Evolutionary conservation across 1,140 invertebrate species (phyloP).

Genomic region (Bombyx mandarina): DNA sequence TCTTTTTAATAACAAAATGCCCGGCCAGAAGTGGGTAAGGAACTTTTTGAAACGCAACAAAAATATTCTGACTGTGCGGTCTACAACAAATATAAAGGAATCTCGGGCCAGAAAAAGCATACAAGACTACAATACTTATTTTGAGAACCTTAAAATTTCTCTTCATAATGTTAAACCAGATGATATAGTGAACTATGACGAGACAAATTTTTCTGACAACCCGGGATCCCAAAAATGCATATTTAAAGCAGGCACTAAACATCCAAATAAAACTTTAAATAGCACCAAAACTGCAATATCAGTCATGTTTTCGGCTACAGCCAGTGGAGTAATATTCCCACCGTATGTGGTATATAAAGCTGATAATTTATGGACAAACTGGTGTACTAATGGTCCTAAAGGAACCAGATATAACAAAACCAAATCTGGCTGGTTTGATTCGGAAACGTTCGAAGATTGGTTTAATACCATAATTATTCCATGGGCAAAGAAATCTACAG

Average conservation of each 20-base stretch:
- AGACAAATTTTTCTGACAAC: constrained; percentile 5
- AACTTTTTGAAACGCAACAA: constrained; percentile 6
- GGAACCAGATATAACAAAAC: constrained; percentile 5
- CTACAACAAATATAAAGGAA: constrained; percentile 2
- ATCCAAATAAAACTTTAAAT: constrained; percentile 6
- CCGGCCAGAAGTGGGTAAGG: constrained; percentile 1
- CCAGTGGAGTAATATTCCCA: constrained; percentile 2
- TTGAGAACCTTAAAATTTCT: neutral
- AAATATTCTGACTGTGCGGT: constrained; percentile 2
- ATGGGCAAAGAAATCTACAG: constrained; percentile 1
- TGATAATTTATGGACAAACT: constrained; percentile 5
- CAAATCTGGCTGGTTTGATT: constrained; percentile 3
- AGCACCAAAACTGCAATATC: constrained; percentile 3
- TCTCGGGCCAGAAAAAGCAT: constrained; percentile 2
- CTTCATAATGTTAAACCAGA: neutral
- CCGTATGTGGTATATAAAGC: constrained; percentile 9
- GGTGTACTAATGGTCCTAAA: constrained; percentile 2
- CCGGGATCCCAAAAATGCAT: constrained; percentile 1
- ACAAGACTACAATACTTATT: constrained; percentile 2
- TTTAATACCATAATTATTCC: constrained; percentile 5
- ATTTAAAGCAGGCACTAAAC: constrained; percentile 4
- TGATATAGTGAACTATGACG: constrained; percentile 6
- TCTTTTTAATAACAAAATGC: constrained; percentile 12
- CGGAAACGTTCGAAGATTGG: constrained; percentile 1
- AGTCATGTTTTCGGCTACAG: constrained; percentile 5